phyloP scores from a whole-genome alignment of 2,113 vertebrate genomes.

The Psophia crepitans region DNA sequence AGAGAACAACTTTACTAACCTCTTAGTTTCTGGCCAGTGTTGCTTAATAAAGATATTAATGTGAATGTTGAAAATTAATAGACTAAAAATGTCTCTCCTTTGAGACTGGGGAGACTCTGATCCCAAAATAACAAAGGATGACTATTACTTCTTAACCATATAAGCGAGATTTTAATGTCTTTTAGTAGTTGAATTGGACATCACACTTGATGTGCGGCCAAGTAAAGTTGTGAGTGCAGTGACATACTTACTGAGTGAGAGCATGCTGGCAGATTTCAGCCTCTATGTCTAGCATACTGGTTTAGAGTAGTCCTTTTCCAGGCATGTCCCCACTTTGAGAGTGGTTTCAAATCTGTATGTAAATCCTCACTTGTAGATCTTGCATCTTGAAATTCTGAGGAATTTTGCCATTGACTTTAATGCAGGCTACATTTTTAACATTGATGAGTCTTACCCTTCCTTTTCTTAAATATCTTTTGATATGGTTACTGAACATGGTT shows the following conservation, averaged over 20 bases:
- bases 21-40: neutral
- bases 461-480: neutral
- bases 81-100: neutral
- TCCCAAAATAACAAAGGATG: neutral
- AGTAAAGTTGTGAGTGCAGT: neutral
- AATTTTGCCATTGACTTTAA: neutral
- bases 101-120: neutral
- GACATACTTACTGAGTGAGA: neutral
- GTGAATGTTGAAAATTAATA: neutral
- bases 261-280: neutral
- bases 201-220: neutral
- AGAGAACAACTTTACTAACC: neutral
- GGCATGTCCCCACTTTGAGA: neutral
- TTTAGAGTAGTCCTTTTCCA: neutral
- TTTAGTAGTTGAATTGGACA: neutral
- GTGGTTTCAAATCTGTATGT: neutral
- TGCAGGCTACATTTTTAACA: neutral
- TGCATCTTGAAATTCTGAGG: neutral
- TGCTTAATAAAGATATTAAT: neutral
- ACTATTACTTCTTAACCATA: neutral
- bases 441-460: neutral
- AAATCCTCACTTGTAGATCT: neutral
- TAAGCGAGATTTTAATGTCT: neutral
- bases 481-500: neutral
- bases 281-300: neutral